Evolutionary conservation across 2,888 invertebrate species (phyloP), one percentile per base, ranked within the genome.

Genomic region (Operophtera brumata): DNA sequence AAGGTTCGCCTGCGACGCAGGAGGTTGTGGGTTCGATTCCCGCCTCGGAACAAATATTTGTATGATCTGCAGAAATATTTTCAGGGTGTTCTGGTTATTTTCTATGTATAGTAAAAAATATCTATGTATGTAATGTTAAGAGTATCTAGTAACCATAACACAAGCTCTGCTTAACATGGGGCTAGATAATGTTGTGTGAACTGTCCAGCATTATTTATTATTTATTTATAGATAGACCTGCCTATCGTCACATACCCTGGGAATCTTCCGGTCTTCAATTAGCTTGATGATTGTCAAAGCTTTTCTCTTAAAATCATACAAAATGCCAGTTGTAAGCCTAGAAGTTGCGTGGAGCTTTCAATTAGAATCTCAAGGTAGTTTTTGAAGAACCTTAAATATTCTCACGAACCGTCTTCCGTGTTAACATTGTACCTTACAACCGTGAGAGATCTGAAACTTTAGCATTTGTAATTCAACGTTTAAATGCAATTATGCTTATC

Each of bases 321-420:
- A n/a, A n/a, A n/a, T n/a, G n/a, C 20, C 30, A 30, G 3, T n/a
- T 8, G 30, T 6, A 30, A 30, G 30, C 8, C 7, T 8, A 30
- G 7, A 7, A 5, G 20, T 20, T 20, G 30, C 11, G 14, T 26
- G 42, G 37, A 47, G 9, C 30, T 41, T 36, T 45, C 11, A 53
- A 26, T 44, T 2, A 6, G 20, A 25, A 20, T 20, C 7, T 14
- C 48, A 47, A 48, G 54, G 54, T 42, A 41, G 2, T 30, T 42
- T 53, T 48, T 30, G 8, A n/a, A 11, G 2, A 11, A n/a, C 28
- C 34, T 12, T 37, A 39, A 10, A 30, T 34, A 26, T 55, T 55
- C 54, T 46, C 50, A 55, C 49, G 42, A 44, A 8, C 8, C 36
- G 34, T 47, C 55, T 56, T 56, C 55, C 55, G 55, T 47, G 43